These are phyloP conservation scores for Microcebus griseorufus DNA, from an alignment of 2,113 vertebrate genomes.

Conservation along the genomic window DNA sequence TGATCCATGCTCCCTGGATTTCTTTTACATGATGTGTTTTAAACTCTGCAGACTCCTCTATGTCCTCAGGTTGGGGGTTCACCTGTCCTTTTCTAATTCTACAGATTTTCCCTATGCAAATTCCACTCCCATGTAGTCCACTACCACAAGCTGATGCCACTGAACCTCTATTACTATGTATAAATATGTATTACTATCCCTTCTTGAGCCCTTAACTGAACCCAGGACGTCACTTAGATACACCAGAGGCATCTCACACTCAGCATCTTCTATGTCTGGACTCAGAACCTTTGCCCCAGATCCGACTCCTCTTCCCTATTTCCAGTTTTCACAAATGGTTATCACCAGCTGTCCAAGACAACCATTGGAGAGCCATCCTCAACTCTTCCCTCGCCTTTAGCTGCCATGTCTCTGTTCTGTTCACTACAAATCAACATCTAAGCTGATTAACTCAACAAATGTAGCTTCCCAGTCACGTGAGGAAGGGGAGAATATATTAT, in stretches of 20 bases:
- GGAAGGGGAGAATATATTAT: background rate
- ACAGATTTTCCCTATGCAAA: background rate
- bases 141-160: background rate
- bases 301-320: background rate
- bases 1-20: background rate
- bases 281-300: background rate
- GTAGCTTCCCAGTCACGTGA: background rate
- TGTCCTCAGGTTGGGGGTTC: background rate
- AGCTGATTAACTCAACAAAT: background rate
- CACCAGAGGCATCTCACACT: accelerated
- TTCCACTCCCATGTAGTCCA: background rate
- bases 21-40: background rate
- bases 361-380: background rate
- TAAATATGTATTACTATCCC: background rate
- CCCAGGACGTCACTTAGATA: background rate
- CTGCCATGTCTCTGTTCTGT: background rate
- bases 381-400: background rate
- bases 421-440: background rate
- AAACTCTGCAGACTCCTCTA: accelerated
- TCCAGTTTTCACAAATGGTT: background rate
- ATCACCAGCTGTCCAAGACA: background rate
- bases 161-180: background rate
- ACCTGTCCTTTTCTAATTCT: background rate
- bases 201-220: background rate
- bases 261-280: accelerated